phyloP scores from a whole-genome alignment of 2,797 vertebrate species.

The Amblyopsis hoosieri region DNA sequence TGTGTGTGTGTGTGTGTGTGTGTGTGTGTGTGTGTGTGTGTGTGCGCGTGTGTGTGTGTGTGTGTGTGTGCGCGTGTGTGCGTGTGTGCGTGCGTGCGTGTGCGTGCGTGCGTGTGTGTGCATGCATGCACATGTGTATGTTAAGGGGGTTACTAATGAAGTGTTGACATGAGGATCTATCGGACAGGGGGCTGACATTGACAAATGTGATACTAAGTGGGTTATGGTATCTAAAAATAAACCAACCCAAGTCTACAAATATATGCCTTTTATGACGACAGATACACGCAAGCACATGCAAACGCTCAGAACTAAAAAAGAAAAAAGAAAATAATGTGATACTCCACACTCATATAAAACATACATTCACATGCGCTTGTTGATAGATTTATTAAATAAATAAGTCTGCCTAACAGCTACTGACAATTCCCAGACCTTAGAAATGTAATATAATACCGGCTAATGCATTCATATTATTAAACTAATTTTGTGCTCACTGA shows the following conservation, averaged over 20 bases:
- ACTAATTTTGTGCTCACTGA: background rate
- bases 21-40: no score
- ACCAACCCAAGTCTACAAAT: slow-evolving; percentile 52
- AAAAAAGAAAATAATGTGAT: no score
- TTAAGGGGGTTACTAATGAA: slow-evolving; percentile 68
- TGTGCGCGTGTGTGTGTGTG: no score
- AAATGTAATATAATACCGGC: background rate
- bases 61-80: background rate
- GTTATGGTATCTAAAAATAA: slow-evolving; percentile 75
- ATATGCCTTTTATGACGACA: slow-evolving; percentile 32
- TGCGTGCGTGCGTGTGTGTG: background rate
- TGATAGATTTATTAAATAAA: no score
- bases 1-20: no score
- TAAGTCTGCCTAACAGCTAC: no score
- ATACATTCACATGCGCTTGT: no score
- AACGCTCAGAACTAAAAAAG: background rate
- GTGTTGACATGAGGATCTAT: slow-evolving; percentile 74
- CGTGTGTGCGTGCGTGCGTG: no score
- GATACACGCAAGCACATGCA: background rate
- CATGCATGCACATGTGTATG: slow-evolving; percentile 6
- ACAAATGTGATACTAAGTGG: slow-evolving; percentile 75
- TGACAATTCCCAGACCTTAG: no score
- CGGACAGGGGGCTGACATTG: slow-evolving; percentile 66
- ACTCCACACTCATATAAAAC: no score
- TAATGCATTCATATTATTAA: background rate